Evolutionary conservation across 2,888 invertebrate genomes (phyloP), one percentile per base, ranked within the genome.

Genomic region (Papilio demoleus): DNA sequence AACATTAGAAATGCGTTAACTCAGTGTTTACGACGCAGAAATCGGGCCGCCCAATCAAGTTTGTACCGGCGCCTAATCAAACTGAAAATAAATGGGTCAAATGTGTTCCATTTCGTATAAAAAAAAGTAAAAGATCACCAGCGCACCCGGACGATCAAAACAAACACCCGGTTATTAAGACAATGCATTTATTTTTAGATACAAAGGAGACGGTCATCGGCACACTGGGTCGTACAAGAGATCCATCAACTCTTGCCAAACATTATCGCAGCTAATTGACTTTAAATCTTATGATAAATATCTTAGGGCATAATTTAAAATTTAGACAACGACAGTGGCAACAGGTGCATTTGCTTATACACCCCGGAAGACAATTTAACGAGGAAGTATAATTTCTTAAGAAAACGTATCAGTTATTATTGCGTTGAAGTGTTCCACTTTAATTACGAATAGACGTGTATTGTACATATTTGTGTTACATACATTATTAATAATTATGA

Each of bases 161-260:
- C 66, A 74, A 75, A 75, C 71, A 67, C 73, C 72, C 50, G 75
- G 76, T 75, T 74, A 74, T 71, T 71, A 77, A 79, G 76, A 82
- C 77, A 80, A 76, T 76, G 76, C 60, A 58, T 73, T 74, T 81
- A 77, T 78, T 76, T 80, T 74, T 73, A 76, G 74, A 64, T 31
- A 36, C 59, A 70, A 69, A 66, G 60, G 68, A 59, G 67, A 70
- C 69, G 73, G 73, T 73, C 71, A 71, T 70, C 71, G 68, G 69
- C 62, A 66, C 66, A 74, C 59, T 74, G 70, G 71, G 73, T 74
- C 73, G 72, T 66, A 38, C 42, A n/a, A 40, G 69, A 69, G 62
- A 73, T 70, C 69, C 68, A 74, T 73, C 71, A 71, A 65, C 65
- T 47, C 67, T 60, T 60, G 53, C 62, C 62, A 62, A 66, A 62